phyloP scores from a whole-genome alignment of 2,888 invertebrate species.

The Antheraea assamensis region DNA sequence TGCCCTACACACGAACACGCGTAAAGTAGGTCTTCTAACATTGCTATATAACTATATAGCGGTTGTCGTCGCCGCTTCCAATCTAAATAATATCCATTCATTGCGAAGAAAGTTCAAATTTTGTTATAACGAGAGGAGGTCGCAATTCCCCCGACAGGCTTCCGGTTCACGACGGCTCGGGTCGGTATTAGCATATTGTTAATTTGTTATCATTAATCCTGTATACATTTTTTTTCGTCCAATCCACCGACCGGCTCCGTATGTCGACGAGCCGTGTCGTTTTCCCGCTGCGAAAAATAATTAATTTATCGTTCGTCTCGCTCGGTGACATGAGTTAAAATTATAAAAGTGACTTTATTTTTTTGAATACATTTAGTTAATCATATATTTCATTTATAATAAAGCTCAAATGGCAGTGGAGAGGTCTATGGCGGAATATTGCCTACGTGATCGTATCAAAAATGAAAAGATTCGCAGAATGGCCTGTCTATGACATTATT shows the following conservation, averaged over 20 bases:
- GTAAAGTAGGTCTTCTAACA: conserved; percentile 15
- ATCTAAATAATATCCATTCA: conserved; percentile 25
- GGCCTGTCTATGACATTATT: too few species aligned
- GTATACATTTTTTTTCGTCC: conserved; percentile 28
- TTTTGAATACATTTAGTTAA: neutral
- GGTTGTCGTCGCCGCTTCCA: conserved; percentile 21
- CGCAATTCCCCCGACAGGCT: conserved; percentile 22
- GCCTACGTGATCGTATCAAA: too few species aligned
- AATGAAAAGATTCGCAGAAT: too few species aligned
- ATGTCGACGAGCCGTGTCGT: neutral
- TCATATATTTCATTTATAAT: too few species aligned
- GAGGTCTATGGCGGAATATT: too few species aligned
- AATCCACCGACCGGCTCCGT: conserved; percentile 15
- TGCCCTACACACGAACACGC: neutral
- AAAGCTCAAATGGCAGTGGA: too few species aligned
- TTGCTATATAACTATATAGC: conserved; percentile 23
- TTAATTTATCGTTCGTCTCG: neutral
- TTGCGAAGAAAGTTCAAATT: conserved; percentile 19
- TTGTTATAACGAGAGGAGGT: conserved; percentile 22
- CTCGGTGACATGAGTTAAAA: neutral
- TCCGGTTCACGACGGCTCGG: conserved; percentile 24
- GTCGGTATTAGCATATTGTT: conserved; percentile 48
- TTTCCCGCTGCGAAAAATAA: neutral
- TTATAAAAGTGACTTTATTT: neutral
- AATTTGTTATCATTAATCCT: conserved; percentile 44